Conservation (phyloP, 2,888 invertebrate genomes). For the Acleris literana region DNA sequence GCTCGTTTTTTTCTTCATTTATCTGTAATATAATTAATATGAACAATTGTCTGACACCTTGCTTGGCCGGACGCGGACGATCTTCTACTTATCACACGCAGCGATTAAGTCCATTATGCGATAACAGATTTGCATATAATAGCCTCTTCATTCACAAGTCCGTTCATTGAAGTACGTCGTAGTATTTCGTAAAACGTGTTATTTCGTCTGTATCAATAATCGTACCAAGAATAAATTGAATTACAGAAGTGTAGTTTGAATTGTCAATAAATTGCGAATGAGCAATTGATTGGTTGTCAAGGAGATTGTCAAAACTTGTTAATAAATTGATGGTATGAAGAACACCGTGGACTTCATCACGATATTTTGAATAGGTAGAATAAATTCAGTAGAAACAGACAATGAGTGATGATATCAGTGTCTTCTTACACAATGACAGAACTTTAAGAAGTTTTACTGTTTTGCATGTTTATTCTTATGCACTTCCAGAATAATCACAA, state of each 20-base stretch:
- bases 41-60: constrained; percentile 15
- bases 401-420: too few species aligned
- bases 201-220: too few species aligned
- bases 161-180: constrained; percentile 26
- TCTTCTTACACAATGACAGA: too few species aligned
- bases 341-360: too few species aligned
- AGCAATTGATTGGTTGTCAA: constrained; percentile 2
- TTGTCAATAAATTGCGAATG: not conserved
- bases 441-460: too few species aligned
- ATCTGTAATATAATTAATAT: constrained; percentile 1
- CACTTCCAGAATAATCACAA: too few species aligned
- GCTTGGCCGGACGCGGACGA: constrained; percentile 23
- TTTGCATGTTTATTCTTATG: too few species aligned
- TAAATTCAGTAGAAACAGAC: too few species aligned
- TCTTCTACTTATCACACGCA: constrained; percentile 20
- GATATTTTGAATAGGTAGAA: too few species aligned
- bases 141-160: constrained; percentile 23
- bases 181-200: constrained; percentile 1
- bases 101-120: constrained; percentile 28
- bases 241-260: too few species aligned
- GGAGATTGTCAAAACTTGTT: not conserved
- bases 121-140: constrained; percentile 37
- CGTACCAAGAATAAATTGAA: too few species aligned
- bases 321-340: too few species aligned
- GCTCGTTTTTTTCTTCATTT: not conserved